Evolutionary conservation across 2,888 invertebrate species (phyloP).

Genomic region (Drosophila kanekoi): DNA sequence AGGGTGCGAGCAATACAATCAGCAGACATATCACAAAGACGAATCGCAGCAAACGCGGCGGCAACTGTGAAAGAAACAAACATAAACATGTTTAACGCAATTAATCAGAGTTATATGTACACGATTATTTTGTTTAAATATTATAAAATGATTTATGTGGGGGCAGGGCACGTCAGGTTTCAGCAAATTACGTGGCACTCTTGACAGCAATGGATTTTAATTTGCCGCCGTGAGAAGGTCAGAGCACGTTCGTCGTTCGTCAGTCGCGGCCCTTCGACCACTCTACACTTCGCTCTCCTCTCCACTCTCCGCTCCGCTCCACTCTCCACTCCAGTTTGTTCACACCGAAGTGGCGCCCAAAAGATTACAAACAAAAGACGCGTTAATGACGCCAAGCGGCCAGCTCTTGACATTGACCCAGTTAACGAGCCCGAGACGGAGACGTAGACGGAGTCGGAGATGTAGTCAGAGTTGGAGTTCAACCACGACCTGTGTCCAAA

Average conservation of each 20-base stretch:
- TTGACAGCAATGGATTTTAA: constrained; percentile 56
- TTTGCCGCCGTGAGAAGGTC: constrained; percentile 56
- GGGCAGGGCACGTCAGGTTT: constrained; percentile 67
- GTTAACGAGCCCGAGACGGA: constrained; percentile 44
- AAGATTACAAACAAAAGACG: constrained; percentile 36
- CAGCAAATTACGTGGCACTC: constrained; percentile 77
- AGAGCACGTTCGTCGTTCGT: constrained; percentile 9
- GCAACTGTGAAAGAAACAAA: constrained; percentile 86
- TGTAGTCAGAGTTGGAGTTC: too few species aligned
- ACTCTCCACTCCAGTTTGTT: constrained; percentile 40
- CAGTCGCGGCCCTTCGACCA: constrained; percentile 37
- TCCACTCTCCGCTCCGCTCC: background rate
- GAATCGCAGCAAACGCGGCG: constrained; percentile 87
- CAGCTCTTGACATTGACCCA: constrained; percentile 75
- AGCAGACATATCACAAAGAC: constrained; percentile 86
- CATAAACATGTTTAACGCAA: constrained; percentile 38
- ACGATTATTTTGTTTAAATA: too few species aligned
- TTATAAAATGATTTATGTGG: constrained; percentile 57
- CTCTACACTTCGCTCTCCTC: constrained; percentile 23
- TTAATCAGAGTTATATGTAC: constrained; percentile 52
- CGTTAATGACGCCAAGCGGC: constrained; percentile 29
- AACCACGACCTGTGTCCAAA: constrained; percentile 6
- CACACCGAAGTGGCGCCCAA: constrained; percentile 63
- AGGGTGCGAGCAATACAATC: constrained; percentile 87
- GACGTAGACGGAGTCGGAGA: too few species aligned